Percentiles rank a stretch among this genome's conserved stretches.
phyloP scores from a whole-genome alignment of 1,140 invertebrate genomes.

The Pogonomyrmex barbatus region DNA sequence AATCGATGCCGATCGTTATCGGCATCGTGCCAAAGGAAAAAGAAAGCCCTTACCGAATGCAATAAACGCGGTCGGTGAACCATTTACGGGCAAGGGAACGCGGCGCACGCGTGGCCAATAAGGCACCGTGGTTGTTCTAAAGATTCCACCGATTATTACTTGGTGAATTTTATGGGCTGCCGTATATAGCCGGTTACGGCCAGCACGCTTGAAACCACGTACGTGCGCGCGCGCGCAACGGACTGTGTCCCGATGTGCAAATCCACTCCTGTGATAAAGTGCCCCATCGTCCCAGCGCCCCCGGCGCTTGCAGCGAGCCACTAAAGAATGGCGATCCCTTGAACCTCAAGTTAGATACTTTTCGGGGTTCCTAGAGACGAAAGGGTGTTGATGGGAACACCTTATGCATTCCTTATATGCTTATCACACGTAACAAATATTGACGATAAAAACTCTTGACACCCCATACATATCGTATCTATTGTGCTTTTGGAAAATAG shows the following conservation, averaged over 20 bases:
- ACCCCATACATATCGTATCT: neutral
- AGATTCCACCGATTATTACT: conserved; percentile 69
- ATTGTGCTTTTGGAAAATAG: neutral
- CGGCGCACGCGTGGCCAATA: conserved; percentile 58
- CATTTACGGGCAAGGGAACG: conserved; percentile 34
- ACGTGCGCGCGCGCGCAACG: conserved; percentile 39
- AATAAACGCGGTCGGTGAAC: conserved; percentile 43
- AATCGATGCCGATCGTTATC: conserved; percentile 32
- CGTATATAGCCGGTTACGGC: conserved; percentile 69
- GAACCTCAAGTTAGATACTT: conserved; percentile 5
- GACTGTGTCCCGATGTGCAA: conserved; percentile 34
- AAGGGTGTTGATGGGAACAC: conserved; percentile 2
- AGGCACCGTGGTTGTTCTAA: conserved; percentile 57
- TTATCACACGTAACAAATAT: conserved; percentile 7
- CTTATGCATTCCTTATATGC: neutral
- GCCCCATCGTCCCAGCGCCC: conserved; percentile 8
- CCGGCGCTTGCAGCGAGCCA: conserved; percentile 44
- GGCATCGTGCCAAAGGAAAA: neutral
- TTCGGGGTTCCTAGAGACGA: neutral
- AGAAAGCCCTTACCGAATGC: conserved; percentile 10
- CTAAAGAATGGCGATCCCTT: conserved; percentile 1
- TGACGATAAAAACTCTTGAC: neutral
- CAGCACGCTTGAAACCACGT: conserved; percentile 14
- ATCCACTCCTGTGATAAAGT: conserved; percentile 61
- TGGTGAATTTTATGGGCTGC: conserved; percentile 65